Evolutionary conservation across 2,888 invertebrate species (phyloP).

Genomic region (Drosophila lutescens): DNA sequence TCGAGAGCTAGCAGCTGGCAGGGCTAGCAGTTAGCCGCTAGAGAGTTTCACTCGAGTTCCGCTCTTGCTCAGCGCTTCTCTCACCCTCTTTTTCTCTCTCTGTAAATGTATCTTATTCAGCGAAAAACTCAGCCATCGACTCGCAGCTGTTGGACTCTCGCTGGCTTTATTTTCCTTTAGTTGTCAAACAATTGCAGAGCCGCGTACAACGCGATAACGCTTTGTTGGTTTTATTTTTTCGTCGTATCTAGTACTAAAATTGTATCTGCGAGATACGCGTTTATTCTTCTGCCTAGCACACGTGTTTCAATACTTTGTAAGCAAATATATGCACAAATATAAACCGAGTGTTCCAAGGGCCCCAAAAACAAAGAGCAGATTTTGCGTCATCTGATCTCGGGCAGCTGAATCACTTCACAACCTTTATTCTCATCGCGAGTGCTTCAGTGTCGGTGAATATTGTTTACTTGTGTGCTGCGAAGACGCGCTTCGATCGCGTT

Average conservation of each 20-base stretch:
- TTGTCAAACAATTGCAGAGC: slow-evolving; percentile 64
- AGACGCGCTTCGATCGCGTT: slow-evolving; percentile 61
- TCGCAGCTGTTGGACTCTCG: slow-evolving; percentile 31
- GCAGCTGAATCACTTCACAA: slow-evolving; percentile 38
- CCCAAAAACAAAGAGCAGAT: slow-evolving; percentile 24
- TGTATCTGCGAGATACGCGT: slow-evolving; percentile 68
- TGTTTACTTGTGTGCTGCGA: slow-evolving; percentile 15
- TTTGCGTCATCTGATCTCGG: slow-evolving; percentile 44
- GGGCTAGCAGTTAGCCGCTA: slow-evolving; percentile 42
- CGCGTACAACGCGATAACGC: slow-evolving; percentile 62
- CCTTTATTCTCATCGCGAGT: slow-evolving; percentile 34
- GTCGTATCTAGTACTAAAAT: slow-evolving; percentile 37
- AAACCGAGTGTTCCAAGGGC: slow-evolving; percentile 18
- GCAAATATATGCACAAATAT: slow-evolving; percentile 21
- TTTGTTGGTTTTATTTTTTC: slow-evolving; percentile 40
- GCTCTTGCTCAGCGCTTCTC: slow-evolving; percentile 28
- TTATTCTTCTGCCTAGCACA: slow-evolving; percentile 28
- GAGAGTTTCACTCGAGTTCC: slow-evolving; percentile 33
- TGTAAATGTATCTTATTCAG: slow-evolving; percentile 33
- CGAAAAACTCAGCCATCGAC: slow-evolving; percentile 1
- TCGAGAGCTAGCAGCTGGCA: slow-evolving; percentile 25
- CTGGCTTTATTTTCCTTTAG: slow-evolving; percentile 43
- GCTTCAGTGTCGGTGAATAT: slow-evolving; percentile 5
- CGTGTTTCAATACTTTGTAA: slow-evolving; percentile 35
- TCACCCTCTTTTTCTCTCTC: slow-evolving; percentile 6